phyloP scores from a whole-genome alignment of 2,888 invertebrate genomes.

The Petrolisthes cinctipes region DNA sequence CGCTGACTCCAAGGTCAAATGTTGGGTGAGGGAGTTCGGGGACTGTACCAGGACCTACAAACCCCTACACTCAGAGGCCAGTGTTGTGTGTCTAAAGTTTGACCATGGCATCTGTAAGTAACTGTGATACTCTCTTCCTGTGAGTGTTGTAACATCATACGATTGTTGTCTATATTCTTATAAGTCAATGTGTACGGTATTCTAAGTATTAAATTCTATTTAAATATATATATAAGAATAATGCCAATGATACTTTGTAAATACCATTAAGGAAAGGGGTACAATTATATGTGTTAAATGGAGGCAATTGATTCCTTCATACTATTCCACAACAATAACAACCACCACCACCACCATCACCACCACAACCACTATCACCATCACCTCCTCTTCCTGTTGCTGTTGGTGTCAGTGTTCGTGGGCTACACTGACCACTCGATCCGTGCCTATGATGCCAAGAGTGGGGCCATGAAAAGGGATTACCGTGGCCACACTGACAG shows the following conservation, averaged over 20 bases:
- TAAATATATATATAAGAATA: no score
- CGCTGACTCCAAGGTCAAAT: slow-evolving; percentile 71
- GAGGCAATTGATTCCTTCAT: not conserved
- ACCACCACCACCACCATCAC: not conserved
- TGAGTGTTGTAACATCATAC: no score
- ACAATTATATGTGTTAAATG: no score
- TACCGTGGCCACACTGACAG: slow-evolving; percentile 70
- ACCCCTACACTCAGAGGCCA: slow-evolving; percentile 70
- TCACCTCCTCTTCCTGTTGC: not conserved
- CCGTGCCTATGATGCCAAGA: slow-evolving; percentile 70
- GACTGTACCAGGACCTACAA: slow-evolving; percentile 72
- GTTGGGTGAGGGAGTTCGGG: slow-evolving; percentile 73
- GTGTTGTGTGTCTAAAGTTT: slow-evolving; percentile 71
- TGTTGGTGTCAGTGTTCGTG: not conserved
- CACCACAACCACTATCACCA: no score
- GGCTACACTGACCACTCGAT: slow-evolving; percentile 18
- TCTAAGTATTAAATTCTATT: no score
- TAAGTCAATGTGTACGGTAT: no score
- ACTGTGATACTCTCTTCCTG: no score
- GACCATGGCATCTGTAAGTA: slow-evolving; percentile 68
- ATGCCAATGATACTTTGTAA: not conserved
- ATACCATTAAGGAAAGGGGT: not conserved
- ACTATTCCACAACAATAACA: not conserved
- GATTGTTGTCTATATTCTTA: no score
- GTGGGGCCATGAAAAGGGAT: slow-evolving; percentile 69